These are phyloP conservation scores for Regulus satrapa DNA, from an alignment of 2,113 vertebrate genomes.

Conservation along the genomic window DNA sequence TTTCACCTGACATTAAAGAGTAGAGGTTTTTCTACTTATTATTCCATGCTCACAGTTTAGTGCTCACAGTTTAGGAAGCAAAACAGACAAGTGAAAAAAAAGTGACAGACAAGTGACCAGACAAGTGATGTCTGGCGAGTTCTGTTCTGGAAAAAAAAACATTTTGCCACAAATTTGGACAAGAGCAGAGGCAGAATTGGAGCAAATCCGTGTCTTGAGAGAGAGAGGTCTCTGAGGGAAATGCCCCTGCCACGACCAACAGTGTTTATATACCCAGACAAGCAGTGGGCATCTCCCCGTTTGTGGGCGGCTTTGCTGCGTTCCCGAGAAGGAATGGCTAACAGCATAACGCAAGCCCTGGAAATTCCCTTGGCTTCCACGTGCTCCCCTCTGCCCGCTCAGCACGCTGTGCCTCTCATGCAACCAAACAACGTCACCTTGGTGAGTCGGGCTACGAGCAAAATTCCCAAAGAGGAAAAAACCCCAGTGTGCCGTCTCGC, in stretches of 20 bases:
- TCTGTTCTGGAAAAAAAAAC: background rate
- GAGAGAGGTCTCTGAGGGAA: background rate
- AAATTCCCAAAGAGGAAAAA: background rate
- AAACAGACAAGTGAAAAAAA: background rate
- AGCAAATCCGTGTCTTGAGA: background rate
- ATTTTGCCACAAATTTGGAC: background rate
- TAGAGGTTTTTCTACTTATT: constrained; percentile 42
- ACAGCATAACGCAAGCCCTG: background rate
- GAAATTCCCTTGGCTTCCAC: background rate
- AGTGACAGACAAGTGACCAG: too few species aligned
- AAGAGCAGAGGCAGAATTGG: background rate
- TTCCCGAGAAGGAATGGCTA: background rate
- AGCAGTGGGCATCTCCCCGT: background rate
- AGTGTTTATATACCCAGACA: background rate
- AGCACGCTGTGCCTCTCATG: background rate
- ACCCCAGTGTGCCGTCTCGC: background rate
- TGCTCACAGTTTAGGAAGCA: constrained; percentile 47
- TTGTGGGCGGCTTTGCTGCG: background rate
- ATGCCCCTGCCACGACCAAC: background rate
- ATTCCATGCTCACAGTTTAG: constrained; percentile 54
- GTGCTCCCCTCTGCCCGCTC: too few species aligned
- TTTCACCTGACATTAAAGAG: constrained; percentile 40
- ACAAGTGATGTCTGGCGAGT: background rate
- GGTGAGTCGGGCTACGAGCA: background rate
- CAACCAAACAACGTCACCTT: background rate